Percentiles rank a stretch among this genome's conserved stretches.
phyloP scores from a whole-genome alignment of 2,113 vertebrate genomes.

The Colinus virginianus region DNA sequence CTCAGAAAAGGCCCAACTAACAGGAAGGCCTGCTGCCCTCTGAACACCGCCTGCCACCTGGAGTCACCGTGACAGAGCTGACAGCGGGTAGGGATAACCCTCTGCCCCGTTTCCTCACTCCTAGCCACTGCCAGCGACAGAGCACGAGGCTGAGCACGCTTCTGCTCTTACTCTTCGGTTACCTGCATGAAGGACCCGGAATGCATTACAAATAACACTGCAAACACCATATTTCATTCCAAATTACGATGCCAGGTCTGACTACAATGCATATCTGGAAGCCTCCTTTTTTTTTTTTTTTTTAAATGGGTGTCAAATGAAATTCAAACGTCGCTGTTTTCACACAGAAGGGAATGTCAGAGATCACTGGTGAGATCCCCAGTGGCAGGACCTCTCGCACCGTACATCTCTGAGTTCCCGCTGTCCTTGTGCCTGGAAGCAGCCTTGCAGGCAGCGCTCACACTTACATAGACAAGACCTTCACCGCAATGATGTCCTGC shows the following conservation, averaged over 20 bases:
- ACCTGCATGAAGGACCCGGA: not conserved
- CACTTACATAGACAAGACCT: slow-evolving; percentile 97
- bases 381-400: not conserved
- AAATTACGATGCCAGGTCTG: not conserved
- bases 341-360: not conserved
- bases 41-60: not conserved
- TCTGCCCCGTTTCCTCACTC: not conserved
- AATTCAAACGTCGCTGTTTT: not conserved
- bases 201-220: not conserved
- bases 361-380: not conserved
- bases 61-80: not conserved
- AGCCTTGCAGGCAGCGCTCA: not conserved
- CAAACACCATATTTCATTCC: not conserved
- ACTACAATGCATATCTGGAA: not conserved
- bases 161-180: not conserved
- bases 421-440: not conserved
- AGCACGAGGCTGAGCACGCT: not conserved
- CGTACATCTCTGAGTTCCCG: not conserved
- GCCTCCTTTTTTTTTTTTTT: not conserved
- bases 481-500: slow-evolving; percentile 93
- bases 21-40: not conserved
- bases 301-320: not conserved
- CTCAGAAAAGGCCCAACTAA: not conserved
- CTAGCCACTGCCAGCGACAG: not conserved
- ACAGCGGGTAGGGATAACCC: not conserved